Conservation (phyloP, 2,888 invertebrate species). For the Volucella inflata region DNA sequence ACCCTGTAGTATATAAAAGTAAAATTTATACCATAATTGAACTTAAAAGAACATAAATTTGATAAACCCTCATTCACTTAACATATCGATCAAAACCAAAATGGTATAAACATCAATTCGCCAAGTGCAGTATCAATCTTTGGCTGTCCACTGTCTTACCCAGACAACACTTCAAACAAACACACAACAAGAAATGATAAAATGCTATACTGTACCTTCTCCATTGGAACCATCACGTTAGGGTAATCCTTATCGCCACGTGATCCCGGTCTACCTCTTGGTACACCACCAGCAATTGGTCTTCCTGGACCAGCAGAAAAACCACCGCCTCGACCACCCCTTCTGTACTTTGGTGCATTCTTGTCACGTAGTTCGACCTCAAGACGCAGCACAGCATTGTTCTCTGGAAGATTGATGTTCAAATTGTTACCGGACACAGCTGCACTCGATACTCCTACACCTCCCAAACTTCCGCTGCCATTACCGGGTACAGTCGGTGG, state of each 20-base stretch:
- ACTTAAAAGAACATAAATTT: background rate
- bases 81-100: slow-evolving; percentile 29
- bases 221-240: slow-evolving; percentile 87
- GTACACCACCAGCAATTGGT: slow-evolving; percentile 78
- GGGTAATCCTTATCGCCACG: slow-evolving; percentile 82
- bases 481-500: slow-evolving; percentile 10
- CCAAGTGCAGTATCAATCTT: slow-evolving; percentile 20
- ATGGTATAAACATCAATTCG: slow-evolving; percentile 25
- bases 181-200: slow-evolving; percentile 39
- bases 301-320: slow-evolving; percentile 81
- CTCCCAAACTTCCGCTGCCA: slow-evolving; percentile 32
- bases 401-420: slow-evolving; percentile 84
- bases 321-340: slow-evolving; percentile 83
- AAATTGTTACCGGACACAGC: slow-evolving; percentile 80
- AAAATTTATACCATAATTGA: too few relatives aligned
- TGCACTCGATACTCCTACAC: slow-evolving; percentile 75
- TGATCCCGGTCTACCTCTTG: slow-evolving; percentile 48
- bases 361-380: slow-evolving; percentile 84
- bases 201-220: slow-evolving; percentile 84
- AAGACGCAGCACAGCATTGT: slow-evolving; percentile 83
- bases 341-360: slow-evolving; percentile 83
- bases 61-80: background rate
- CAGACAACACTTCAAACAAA: slow-evolving; percentile 14
- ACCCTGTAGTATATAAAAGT: too few relatives aligned
- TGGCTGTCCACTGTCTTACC: slow-evolving; percentile 13